Evolutionary conservation across 2,888 invertebrate genomes (phyloP).

Genomic region (Ectemnius cavifrons): DNA sequence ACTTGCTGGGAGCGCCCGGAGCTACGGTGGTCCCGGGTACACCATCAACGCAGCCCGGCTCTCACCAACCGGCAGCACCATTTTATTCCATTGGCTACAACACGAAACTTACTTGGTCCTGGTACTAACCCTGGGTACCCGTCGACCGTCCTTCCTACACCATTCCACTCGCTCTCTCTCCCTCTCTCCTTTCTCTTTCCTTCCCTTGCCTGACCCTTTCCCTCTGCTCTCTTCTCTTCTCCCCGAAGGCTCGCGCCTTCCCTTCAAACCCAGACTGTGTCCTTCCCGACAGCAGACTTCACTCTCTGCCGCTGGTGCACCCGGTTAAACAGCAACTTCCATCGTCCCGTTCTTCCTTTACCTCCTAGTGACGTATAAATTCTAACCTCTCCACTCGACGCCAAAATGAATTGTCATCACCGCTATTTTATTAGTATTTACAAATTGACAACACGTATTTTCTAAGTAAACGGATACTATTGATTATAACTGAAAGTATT

Average conservation of each 20-base stretch:
- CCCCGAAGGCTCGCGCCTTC: slow-evolving; percentile 21
- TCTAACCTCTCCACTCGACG: too few species aligned
- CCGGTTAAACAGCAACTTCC: slow-evolving; percentile 63
- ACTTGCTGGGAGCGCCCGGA: slow-evolving; percentile 63
- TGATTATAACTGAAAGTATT: too few species aligned
- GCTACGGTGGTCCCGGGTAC: slow-evolving; percentile 61
- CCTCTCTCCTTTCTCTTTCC: slow-evolving; percentile 22
- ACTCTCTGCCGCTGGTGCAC: slow-evolving; percentile 51
- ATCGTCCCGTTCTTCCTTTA: slow-evolving; percentile 57
- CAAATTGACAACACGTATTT: too few species aligned
- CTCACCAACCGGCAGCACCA: slow-evolving; percentile 63
- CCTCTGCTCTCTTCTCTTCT: slow-evolving; percentile 32
- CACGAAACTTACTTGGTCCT: slow-evolving; percentile 68
- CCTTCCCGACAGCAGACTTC: neutral
- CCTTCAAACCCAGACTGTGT: too few species aligned
- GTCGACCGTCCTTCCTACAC: slow-evolving; percentile 21
- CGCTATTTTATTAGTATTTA: too few species aligned
- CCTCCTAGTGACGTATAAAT: slow-evolving; percentile 50
- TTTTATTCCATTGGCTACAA: slow-evolving; percentile 73
- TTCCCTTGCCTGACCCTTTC: slow-evolving; percentile 19
- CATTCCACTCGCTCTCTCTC: slow-evolving; percentile 18
- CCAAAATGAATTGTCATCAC: too few species aligned
- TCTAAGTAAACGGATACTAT: too few species aligned
- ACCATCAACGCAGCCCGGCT: slow-evolving; percentile 64
- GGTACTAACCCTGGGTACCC: slow-evolving; percentile 61